Base-by-base conservation (phyloP, 2,888 invertebrate genomes). In the Pterostichus madidus region DNA sequence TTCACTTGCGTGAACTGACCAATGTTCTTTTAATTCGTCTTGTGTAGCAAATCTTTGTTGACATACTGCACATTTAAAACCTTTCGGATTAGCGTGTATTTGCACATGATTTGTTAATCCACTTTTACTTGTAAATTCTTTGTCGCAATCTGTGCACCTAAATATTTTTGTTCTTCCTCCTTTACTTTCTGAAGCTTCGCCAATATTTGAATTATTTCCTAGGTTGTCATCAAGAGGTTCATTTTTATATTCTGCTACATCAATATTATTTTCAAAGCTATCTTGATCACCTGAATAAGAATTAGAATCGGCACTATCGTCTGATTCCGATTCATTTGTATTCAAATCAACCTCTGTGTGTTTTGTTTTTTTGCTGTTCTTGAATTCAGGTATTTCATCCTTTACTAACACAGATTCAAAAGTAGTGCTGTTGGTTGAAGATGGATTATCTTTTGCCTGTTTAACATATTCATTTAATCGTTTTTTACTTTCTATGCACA, bases 1-100 rank as follows among this genome's bases (percentile, higher is more conserved):
- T 44, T 71, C 68, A 15, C 17, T 44, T 15, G 68, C 68, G 8
- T 71, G 68, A 0, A 39, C 46, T 44, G 68, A 39, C 68, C 68
- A 71, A 71, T 71, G 68, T 10, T 71, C 68, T 71, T 71, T 71
- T 71, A 71, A 71, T 6, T 71, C 68, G 7, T 13, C 7, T 11
- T 71, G 68, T 6, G 39, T 13, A 17, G 13, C 39, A 71, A 71
- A 71, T 44, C 39, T 15, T 44, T 39, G 39, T 44, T 71, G 44
- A 44, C 68, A 71, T 44, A 71, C 24, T 2, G 44, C 17, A 71
- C 68, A 71, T 44, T 71, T 71, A 15, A 71, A 71, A 15, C 68
- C 44, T 44, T 44, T 15, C 10, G 68, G 39, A 8, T 15, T 44
- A 39, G 15, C 15, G 8, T 71, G 68, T 8, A 71, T 71, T 46